Conservation (phyloP, 2,888 invertebrate species). For the Eupithecia abbreviata region DNA sequence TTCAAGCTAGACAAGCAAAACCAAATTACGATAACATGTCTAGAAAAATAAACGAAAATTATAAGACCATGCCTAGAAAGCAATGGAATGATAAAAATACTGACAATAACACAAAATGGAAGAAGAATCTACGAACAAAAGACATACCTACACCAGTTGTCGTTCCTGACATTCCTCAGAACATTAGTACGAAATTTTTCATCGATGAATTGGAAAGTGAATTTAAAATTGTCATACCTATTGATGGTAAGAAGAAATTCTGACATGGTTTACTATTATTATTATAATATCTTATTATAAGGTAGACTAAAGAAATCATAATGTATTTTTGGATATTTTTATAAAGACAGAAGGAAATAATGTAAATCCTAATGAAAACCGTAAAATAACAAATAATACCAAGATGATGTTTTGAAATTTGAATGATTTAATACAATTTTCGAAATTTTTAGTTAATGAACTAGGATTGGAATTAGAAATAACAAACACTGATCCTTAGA, state of each 20-base stretch:
- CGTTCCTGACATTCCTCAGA: not conserved
- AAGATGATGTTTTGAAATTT: not conserved
- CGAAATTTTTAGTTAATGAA: slow-evolving; percentile 9
- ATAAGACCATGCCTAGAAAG: slow-evolving; percentile 1
- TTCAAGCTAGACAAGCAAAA: not conserved
- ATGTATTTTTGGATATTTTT: not conserved
- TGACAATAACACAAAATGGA: slow-evolving; percentile 9
- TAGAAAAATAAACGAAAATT: not conserved
- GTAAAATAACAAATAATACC: not conserved
- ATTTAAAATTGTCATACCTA: slow-evolving; percentile 45
- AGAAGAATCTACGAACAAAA: slow-evolving; percentile 23
- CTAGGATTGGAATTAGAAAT: slow-evolving; percentile 4
- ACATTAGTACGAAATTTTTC: slow-evolving; percentile 50
- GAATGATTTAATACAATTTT: slow-evolving; percentile 3
- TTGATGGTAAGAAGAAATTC: slow-evolving; percentile 20
- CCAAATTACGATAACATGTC: not conserved
- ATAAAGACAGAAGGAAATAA: not conserved
- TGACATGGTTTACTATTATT: not conserved
- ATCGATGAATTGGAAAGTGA: slow-evolving; percentile 54
- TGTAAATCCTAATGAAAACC: not conserved
- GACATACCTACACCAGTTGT: not conserved
- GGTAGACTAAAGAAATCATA: not conserved
- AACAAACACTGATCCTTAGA: not conserved
- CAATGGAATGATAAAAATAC: slow-evolving; percentile 3
- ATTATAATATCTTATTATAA: not conserved